A percentile compares a stretch with the other conserved stretches of the same genome.
phyloP scores from a whole-genome alignment of 2,888 invertebrate genomes.

The Hirtodrosophila trivittata region DNA sequence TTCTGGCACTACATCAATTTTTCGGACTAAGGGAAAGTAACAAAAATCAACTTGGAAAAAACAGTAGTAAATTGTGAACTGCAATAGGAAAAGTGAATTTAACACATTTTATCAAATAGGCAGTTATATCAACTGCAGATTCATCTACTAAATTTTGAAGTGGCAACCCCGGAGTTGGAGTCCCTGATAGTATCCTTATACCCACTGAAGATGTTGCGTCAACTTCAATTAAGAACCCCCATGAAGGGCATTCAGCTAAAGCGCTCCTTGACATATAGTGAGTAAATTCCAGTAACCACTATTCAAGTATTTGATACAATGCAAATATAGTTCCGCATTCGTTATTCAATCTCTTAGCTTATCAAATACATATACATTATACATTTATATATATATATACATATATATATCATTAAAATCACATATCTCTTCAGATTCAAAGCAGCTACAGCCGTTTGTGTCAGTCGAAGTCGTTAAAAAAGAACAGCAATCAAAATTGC shows the following conservation, averaged over 20 bases:
- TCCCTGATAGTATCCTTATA: constrained; percentile 17
- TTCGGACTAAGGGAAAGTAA: constrained; percentile 50
- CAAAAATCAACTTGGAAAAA: constrained; percentile 41
- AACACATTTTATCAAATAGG: constrained; percentile 20
- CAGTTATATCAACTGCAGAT: constrained; percentile 23
- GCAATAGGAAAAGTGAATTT: constrained; percentile 39
- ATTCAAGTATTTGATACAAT: too few relatives aligned
- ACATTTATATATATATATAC: not conserved
- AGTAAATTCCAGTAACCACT: too few relatives aligned
- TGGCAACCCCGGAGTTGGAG: constrained; percentile 32
- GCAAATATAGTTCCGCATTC: too few relatives aligned
- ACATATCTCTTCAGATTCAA: constrained; percentile 11
- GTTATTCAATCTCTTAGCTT: too few relatives aligned
- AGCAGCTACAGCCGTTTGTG: constrained; percentile 19
- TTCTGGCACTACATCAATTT: constrained; percentile 49
- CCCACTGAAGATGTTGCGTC: constrained; percentile 41
- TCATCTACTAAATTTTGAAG: constrained; percentile 34
- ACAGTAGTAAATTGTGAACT: constrained; percentile 44
- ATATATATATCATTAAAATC: not conserved
- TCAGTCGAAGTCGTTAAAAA: constrained; percentile 11
- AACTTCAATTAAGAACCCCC: constrained; percentile 36
- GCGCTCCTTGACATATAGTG: constrained; percentile 33
- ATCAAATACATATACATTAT: not conserved
- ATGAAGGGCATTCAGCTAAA: constrained; percentile 30
- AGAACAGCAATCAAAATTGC: constrained; percentile 5